These are phyloP conservation scores for Gibbula magus DNA, from an alignment of 2,888 invertebrate species.

Conservation along the genomic window DNA sequence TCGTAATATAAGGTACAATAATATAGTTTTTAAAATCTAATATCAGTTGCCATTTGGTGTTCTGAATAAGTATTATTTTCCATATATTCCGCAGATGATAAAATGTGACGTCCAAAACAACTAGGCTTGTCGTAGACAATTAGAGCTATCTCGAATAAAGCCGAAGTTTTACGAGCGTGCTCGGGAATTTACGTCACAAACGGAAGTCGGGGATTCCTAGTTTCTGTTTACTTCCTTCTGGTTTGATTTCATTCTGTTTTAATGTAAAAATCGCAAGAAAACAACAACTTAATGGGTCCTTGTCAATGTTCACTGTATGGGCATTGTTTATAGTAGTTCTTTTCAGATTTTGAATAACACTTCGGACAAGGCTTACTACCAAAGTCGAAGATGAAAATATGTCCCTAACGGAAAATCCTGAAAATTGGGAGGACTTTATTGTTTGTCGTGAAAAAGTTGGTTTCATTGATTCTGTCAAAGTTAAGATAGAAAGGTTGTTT, in stretches of 20 bases:
- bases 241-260: not conserved
- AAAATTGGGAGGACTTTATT: constrained; percentile 45
- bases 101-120: too few relatives aligned
- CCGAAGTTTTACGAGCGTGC: too few relatives aligned
- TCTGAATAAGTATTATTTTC: too few relatives aligned
- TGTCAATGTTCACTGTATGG: not conserved
- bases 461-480: constrained; percentile 39
- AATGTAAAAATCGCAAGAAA: not conserved
- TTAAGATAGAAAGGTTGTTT: constrained; percentile 51
- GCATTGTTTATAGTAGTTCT: too few relatives aligned
- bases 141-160: too few relatives aligned
- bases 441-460: constrained; percentile 39
- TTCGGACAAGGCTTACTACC: too few relatives aligned
- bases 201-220: constrained; percentile 3
- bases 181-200: not conserved
- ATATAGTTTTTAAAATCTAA: too few relatives aligned
- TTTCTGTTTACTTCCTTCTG: not conserved
- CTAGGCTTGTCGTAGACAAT: too few relatives aligned
- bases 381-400: not conserved
- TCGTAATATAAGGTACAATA: too few relatives aligned
- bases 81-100: too few relatives aligned
- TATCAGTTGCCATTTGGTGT: too few relatives aligned
- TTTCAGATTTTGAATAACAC: too few relatives aligned
- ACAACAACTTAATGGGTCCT: not conserved
- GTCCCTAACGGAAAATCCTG: constrained; percentile 17